Base-by-base conservation (phyloP, 2,888 invertebrate species). In the Nomada goodeniana region DNA sequence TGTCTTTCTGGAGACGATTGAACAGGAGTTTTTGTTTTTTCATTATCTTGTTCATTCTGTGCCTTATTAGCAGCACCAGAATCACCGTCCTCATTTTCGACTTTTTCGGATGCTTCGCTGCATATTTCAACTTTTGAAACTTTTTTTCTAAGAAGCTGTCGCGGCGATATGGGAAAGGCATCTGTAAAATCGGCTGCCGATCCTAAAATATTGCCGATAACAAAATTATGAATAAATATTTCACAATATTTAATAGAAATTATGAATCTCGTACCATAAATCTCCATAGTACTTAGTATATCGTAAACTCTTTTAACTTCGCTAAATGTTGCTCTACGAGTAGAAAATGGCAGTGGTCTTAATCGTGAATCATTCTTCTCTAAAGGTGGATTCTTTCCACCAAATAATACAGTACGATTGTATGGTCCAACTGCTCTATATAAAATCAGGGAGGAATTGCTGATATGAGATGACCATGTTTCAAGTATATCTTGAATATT, bases 321-420 rank as follows among this genome's bases (percentile, higher is more conserved):
- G 70, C 96, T 96, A 89, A 96, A 97, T 0, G 97, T 97, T 0
- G 98, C 97, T 87, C 97, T 95, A 86, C 96, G 95, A 0, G 98
- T 98, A 0, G 97, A 96, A 94, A 98, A 98, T 0, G 98, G 98
- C 84, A 98, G 95, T 26, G 95, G 95, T 86, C 97, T 94, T 11
- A 97, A 92, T 79, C 97, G 94, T 1, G 93, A 88, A 90, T 97
- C 97, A 4, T 94, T 95, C 86, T 95, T 95, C 81, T 95, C 95
- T 18, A 98, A 92, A 0, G 96, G 95, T 0, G 97, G 96, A 73
- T 94, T 95, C 91, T 96, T 96, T 0, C 97, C 97, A 15, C 96
- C 95, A 91, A 97, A 98, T 61, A 98, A 93, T 0, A 97, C 95
- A 1, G 95, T 95, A 86, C 96, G 96, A 93, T 97, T 97, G 59